Conservation (phyloP, 2,888 invertebrate genomes). For the Cheiracanthium punctorium region DNA sequence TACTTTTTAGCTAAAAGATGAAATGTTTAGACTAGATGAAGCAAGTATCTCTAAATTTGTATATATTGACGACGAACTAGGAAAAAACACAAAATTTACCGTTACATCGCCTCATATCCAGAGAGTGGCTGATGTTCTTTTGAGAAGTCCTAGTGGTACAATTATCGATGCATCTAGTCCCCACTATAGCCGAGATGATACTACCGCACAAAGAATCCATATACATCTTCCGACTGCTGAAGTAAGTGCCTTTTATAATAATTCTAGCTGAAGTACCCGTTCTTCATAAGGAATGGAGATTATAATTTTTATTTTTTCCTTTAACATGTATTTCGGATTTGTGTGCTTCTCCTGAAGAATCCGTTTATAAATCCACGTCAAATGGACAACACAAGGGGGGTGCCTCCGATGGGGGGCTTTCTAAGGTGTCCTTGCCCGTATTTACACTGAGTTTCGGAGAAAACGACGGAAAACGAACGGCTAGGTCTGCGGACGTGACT, state of each 20-base stretch:
- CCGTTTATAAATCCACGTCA: too few species aligned
- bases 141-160: conserved; percentile 68
- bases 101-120: conserved; percentile 48
- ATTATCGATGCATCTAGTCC: conserved; percentile 54
- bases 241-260: conserved; percentile 60
- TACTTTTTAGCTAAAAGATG: conserved; percentile 53
- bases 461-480: too few species aligned
- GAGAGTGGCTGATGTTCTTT: conserved; percentile 39
- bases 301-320: too few species aligned
- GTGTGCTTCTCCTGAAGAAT: too few species aligned
- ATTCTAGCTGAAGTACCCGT: too few species aligned
- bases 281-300: too few species aligned
- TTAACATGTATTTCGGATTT: too few species aligned
- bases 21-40: conserved; percentile 72
- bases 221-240: conserved; percentile 70
- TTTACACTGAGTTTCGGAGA: too few species aligned
- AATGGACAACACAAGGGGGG: too few species aligned
- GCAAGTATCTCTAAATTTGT: conserved; percentile 70
- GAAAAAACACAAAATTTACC: conserved; percentile 72
- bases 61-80: conserved; percentile 71
- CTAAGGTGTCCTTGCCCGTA: too few species aligned
- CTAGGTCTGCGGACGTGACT: too few species aligned
- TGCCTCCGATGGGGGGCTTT: too few species aligned
- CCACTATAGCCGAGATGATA: conserved; percentile 64
- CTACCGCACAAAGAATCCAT: conserved; percentile 65